Conservation (phyloP, 2,888 invertebrate species). For the Myathropa florea region DNA sequence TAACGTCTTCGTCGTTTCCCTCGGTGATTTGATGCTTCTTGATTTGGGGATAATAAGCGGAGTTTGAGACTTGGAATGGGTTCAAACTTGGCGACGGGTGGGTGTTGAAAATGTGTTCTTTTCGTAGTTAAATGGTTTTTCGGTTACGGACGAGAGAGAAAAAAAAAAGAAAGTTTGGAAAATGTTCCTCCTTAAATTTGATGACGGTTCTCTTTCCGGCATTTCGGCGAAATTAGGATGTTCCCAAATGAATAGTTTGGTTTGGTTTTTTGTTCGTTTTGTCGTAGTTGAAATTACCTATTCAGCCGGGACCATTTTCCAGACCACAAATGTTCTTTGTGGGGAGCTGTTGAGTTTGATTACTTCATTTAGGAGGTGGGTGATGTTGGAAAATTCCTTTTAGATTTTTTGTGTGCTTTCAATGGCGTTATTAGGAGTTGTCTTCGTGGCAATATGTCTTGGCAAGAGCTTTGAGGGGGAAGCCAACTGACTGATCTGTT, state of each 20-base stretch:
- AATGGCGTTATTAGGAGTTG: too few relatives aligned
- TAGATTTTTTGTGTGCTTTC: background rate
- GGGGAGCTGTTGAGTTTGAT: background rate
- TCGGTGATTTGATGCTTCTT: slow-evolving; percentile 24
- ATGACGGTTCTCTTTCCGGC: background rate
- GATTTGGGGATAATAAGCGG: slow-evolving; percentile 16
- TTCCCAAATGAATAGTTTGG: slow-evolving; percentile 32
- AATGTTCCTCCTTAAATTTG: slow-evolving; percentile 27
- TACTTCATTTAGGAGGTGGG: background rate
- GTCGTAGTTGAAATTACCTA: background rate
- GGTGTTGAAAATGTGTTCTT: slow-evolving; percentile 14
- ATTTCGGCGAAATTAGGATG: background rate
- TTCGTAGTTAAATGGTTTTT: slow-evolving; percentile 23
- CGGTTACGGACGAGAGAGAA: slow-evolving; percentile 6
- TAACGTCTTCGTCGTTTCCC: background rate
- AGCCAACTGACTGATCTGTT: too few relatives aligned
- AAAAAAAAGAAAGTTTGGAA: background rate
- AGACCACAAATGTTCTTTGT: background rate
- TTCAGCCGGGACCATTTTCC: background rate
- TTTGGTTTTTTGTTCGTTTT: slow-evolving; percentile 1
- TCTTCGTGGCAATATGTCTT: too few relatives aligned
- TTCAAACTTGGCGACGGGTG: background rate
- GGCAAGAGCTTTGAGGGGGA: too few relatives aligned
- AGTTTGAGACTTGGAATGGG: background rate
- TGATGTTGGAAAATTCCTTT: background rate